Conservation (phyloP, 2,797 vertebrate genomes). For the Malurus splendens region DNA sequence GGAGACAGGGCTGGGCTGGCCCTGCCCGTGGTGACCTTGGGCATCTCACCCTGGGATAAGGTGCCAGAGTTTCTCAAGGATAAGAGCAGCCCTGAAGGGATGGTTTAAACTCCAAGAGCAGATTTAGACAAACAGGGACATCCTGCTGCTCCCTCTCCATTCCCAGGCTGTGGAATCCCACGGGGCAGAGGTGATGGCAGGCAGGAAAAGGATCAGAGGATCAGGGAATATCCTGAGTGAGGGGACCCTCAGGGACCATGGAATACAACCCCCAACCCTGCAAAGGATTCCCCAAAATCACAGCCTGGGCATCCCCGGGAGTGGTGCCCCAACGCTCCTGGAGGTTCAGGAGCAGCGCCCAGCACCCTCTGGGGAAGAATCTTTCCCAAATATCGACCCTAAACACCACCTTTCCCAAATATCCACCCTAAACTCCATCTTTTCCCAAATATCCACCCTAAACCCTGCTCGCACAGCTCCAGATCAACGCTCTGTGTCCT, state of each 20-base stretch:
- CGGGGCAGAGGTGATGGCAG: background rate
- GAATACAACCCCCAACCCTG: background rate
- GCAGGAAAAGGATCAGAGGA: background rate
- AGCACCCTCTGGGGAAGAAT: too few species aligned
- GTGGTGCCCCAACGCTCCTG: rapidly evolving
- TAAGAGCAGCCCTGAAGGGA: background rate
- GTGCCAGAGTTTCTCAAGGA: background rate
- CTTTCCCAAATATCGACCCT: too few species aligned
- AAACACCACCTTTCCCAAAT: too few species aligned
- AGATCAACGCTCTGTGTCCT: background rate
- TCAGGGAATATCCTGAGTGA: background rate
- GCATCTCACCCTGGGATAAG: rapidly evolving
- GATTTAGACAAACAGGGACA: background rate
- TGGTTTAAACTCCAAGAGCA: background rate
- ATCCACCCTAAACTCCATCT: background rate
- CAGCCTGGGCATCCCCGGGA: background rate
- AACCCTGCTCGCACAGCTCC: background rate
- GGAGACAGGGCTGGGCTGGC: background rate
- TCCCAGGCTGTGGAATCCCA: background rate
- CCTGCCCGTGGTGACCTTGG: background rate
- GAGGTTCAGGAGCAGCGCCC: too few species aligned
- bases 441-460: background rate
- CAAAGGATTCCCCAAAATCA: background rate
- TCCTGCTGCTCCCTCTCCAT: background rate
- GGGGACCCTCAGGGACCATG: background rate